phyloP scores from a whole-genome alignment of 2,888 invertebrate species.

The Cephus spinipes region DNA sequence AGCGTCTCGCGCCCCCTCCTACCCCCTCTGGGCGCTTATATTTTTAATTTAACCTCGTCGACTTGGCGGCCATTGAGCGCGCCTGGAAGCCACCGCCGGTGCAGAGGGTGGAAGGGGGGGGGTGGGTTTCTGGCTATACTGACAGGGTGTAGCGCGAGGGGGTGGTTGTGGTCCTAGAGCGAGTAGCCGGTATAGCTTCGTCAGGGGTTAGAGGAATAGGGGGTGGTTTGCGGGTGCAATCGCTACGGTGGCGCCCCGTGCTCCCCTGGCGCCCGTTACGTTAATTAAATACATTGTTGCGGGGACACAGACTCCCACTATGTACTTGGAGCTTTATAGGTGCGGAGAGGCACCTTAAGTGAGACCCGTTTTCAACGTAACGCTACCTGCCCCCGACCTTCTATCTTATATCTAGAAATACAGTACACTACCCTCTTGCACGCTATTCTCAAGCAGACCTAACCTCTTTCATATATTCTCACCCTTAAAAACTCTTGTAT shows the following conservation, averaged over 20 bases:
- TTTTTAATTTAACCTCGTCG: conserved; percentile 51
- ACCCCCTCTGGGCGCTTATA: conserved; percentile 33
- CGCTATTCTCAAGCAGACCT: background rate
- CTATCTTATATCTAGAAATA: background rate
- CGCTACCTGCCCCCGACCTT: background rate
- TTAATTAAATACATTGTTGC: conserved; percentile 68
- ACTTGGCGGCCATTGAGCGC: conserved; percentile 58
- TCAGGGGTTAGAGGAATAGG: conserved; percentile 37
- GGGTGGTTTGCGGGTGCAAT: conserved; percentile 63
- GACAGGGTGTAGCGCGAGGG: conserved; percentile 13
- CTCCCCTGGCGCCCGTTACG: conserved; percentile 64
- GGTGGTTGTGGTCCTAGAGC: conserved; percentile 18
- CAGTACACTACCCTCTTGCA: background rate
- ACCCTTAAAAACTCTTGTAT: background rate
- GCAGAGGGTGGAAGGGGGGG: conserved; percentile 20
- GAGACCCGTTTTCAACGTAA: conserved; percentile 23
- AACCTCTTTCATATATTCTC: background rate
- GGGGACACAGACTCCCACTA: conserved; percentile 62
- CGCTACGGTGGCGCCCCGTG: conserved; percentile 53
- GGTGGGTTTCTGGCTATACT: background rate
- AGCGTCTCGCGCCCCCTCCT: conserved; percentile 41
- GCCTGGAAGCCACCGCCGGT: conserved; percentile 29
- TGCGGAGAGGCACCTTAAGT: conserved; percentile 58
- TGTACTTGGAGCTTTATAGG: conserved; percentile 62
- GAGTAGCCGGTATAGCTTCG: background rate